These are phyloP conservation scores for Bombus cullumanus DNA, from an alignment of 1,140 invertebrate species.

Conservation along the genomic window DNA sequence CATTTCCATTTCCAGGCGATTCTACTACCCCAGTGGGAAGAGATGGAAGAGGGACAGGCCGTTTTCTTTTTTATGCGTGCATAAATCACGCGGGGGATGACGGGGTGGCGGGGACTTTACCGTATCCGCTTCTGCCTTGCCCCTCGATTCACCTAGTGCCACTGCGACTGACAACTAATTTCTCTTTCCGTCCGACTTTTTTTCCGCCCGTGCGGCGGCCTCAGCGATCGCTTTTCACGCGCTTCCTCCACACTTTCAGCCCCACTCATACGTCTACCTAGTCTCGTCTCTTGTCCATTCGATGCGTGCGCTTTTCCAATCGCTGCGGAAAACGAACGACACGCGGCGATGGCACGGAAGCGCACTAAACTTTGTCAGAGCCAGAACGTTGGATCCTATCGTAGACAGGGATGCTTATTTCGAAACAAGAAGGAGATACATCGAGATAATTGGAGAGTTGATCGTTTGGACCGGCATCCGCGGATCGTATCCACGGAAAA, in stretches of 20 bases:
- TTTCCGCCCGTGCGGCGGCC: background rate
- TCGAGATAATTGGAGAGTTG: background rate
- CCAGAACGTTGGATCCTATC: background rate
- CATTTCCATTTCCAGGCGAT: conserved; percentile 56
- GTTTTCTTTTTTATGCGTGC: conserved; percentile 68
- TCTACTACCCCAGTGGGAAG: background rate
- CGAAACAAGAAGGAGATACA: background rate
- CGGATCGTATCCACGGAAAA: background rate
- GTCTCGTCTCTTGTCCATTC: background rate
- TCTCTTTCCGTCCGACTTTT: conserved; percentile 70
- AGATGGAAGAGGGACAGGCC: background rate
- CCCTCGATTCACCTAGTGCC: conserved; percentile 39
- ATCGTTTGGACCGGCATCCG: background rate
- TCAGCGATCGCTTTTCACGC: conserved; percentile 46
- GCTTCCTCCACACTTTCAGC: conserved; percentile 34
- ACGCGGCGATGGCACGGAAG: no score
- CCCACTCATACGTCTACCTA: background rate
- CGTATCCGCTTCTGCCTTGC: conserved; percentile 36
- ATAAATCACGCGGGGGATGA: conserved; percentile 63
- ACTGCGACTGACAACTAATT: conserved; percentile 76
- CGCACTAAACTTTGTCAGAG: background rate
- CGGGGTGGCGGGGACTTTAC: conserved; percentile 8
- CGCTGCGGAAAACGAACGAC: background rate
- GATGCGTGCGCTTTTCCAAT: background rate
- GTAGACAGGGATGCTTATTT: background rate